A percentile compares a stretch with the other conserved stretches of the same genome.
These are phyloP conservation scores for Alca torda DNA, from an alignment of 2,797 vertebrate species.

Conservation along the genomic window DNA sequence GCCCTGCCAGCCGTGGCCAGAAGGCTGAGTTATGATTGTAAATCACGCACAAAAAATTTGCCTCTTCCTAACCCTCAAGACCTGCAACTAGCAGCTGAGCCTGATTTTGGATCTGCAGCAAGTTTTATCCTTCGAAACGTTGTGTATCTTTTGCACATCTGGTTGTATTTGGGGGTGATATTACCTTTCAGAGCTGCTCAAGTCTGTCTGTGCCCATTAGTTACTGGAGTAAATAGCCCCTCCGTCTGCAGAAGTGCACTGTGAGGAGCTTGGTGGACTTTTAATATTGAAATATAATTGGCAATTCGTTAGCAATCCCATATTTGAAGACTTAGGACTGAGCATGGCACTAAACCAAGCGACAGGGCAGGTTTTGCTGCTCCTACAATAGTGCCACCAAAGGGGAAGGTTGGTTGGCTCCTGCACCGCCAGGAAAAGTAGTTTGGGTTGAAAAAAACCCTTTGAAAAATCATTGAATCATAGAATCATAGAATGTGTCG, in stretches of 20 bases:
- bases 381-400: neutral
- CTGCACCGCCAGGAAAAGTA: neutral
- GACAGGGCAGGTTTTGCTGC: neutral
- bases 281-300: neutral
- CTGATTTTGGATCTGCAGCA: neutral
- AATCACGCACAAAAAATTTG: neutral
- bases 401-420: neutral
- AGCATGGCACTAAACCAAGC: neutral
- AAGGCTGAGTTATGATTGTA: neutral
- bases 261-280: neutral
- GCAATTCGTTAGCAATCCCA: neutral
- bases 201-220: neutral
- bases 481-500: too few species aligned
- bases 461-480: neutral
- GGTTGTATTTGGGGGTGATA: conserved; percentile 5
- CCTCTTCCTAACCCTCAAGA: neutral
- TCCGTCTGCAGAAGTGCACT: neutral
- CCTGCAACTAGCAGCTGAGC: conserved; percentile 1
- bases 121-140: neutral
- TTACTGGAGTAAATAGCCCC: neutral
- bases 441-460: neutral
- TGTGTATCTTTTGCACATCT: neutral
- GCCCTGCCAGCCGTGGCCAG: neutral
- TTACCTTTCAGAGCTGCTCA: conserved; percentile 6
- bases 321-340: neutral